A percentile compares a stretch with the other conserved stretches of the same genome.
Conservation (phyloP, 2,888 invertebrate genomes). For the Drosophila pseudotalamancana region DNA sequence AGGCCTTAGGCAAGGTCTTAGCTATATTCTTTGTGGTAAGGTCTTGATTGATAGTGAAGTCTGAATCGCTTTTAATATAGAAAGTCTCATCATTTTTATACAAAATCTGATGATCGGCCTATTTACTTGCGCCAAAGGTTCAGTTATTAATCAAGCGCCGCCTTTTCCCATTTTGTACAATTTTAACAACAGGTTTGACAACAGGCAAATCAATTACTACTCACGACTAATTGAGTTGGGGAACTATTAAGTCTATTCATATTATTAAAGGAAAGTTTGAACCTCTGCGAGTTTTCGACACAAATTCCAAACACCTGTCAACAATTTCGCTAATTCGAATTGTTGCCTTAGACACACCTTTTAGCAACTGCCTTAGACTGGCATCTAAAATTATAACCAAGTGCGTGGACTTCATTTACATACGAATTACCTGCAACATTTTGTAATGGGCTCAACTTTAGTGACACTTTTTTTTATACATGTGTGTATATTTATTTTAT, state of each 20-base stretch:
- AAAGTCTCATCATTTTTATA: no score
- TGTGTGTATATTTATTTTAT: constrained; percentile 1
- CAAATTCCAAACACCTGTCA: constrained; percentile 23
- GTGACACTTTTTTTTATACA: constrained; percentile 5
- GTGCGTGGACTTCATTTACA: constrained; percentile 45
- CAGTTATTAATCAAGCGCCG: no score
- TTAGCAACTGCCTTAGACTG: background rate
- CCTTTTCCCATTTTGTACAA: no score
- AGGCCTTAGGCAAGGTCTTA: no score
- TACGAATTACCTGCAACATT: constrained; percentile 40
- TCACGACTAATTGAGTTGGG: background rate
- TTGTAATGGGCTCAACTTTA: constrained; percentile 46
- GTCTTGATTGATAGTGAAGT: no score
- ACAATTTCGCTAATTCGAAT: constrained; percentile 9
- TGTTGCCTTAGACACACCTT: constrained; percentile 32
- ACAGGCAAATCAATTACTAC: background rate
- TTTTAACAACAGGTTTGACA: no score
- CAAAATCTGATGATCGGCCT: no score
- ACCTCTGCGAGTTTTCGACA: background rate
- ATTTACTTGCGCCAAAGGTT: no score
- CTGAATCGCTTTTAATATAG: no score
- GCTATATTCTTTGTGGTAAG: no score
- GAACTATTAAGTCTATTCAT: background rate
- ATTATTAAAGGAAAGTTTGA: background rate
- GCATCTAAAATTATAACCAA: constrained; percentile 14